A percentile compares a stretch with the other conserved stretches of the same genome.
phyloP scores from a whole-genome alignment of 2,797 vertebrate genomes.

The Falco peregrinus region DNA sequence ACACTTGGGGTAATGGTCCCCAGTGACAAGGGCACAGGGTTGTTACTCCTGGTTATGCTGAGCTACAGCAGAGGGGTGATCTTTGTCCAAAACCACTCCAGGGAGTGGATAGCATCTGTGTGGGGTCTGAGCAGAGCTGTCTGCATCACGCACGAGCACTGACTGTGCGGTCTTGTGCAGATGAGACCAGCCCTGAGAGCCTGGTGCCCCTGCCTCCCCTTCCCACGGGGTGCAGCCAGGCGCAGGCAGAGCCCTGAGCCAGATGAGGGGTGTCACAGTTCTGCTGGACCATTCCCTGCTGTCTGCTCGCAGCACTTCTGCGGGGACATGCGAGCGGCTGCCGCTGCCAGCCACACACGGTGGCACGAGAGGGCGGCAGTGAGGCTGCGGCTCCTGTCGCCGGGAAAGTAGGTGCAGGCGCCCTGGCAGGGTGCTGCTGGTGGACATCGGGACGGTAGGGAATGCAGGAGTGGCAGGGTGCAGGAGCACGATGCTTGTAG shows the following conservation, averaged over 20 bases:
- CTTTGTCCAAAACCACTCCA: background rate
- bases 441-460: background rate
- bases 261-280: background rate
- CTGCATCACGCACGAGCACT: background rate
- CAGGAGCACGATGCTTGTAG: background rate
- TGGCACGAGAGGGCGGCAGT: background rate
- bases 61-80: background rate
- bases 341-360: background rate
- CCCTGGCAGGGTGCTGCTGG: background rate
- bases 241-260: background rate
- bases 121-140: background rate
- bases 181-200: background rate
- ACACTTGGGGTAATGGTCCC: rapidly evolving
- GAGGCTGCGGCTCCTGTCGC: background rate
- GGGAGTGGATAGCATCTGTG: rapidly evolving
- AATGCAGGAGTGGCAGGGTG: background rate
- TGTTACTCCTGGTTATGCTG: background rate
- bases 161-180: background rate
- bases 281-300: background rate
- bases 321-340: background rate
- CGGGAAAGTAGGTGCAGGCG: background rate
- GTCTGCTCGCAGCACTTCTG: background rate
- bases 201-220: background rate
- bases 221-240: background rate
- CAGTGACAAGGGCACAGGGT: background rate